Evolutionary conservation across 30 jellyfish, hydroid and myxozoan species (phyloP).

Genomic region (Hydra vulgaris): DNA sequence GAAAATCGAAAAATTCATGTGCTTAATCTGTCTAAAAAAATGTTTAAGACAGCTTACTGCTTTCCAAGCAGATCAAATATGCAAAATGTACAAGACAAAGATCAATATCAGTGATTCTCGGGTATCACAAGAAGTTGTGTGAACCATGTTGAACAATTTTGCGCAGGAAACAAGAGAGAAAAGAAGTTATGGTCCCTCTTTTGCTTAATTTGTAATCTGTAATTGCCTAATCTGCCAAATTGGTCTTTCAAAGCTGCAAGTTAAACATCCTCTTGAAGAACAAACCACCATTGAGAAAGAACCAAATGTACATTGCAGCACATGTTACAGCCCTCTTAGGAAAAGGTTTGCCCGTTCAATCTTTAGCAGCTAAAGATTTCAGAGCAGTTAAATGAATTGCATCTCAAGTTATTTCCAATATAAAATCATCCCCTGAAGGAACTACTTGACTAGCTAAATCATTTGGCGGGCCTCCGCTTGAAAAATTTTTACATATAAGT

Average conservation of each 20-base stretch:
- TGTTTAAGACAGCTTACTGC: not conserved
- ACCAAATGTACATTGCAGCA: no score
- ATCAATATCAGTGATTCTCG: not conserved
- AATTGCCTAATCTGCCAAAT: no score
- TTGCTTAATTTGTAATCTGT: not conserved
- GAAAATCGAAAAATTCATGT: no score
- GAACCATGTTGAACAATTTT: not conserved
- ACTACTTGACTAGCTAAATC: not conserved
- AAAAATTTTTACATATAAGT: not conserved
- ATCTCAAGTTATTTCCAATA: not conserved
- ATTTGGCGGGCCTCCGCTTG: not conserved
- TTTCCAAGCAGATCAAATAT: not conserved
- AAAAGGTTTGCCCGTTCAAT: no score
- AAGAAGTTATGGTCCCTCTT: not conserved
- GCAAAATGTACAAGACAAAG: not conserved
- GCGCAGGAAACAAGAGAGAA: not conserved
- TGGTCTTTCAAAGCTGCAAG: no score
- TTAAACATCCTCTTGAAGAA: no score
- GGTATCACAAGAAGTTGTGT: not conserved
- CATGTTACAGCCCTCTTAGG: no score
- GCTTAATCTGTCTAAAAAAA: no score
- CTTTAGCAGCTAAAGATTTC: no score
- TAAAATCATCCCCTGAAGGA: not conserved
- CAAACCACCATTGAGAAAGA: no score
- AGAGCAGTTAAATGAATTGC: no score